Evolutionary conservation across 2,113 vertebrate species (phyloP).

Genomic region (Pelmatolapia mariae): DNA sequence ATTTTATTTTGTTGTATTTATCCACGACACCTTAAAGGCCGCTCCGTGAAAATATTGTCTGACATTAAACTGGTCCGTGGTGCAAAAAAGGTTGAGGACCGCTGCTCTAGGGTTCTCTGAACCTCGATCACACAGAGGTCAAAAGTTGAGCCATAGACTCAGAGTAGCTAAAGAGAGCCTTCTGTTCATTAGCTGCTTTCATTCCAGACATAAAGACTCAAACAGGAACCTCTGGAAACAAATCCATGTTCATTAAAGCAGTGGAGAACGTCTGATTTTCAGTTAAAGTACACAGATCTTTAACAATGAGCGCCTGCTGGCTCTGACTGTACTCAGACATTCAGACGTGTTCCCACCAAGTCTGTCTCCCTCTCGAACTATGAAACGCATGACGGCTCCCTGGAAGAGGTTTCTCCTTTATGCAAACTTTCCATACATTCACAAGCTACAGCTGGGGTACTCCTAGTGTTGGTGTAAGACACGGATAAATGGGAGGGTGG

Average conservation of each 20-base stretch:
- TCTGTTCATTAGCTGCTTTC: neutral
- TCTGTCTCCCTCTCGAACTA: neutral
- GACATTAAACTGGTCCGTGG: rapidly evolving
- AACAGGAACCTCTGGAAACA: neutral
- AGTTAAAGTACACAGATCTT: neutral
- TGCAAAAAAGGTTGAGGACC: neutral
- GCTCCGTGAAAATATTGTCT: neutral
- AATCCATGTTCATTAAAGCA: neutral
- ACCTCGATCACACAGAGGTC: rapidly evolving
- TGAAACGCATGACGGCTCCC: neutral
- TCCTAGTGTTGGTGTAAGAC: neutral
- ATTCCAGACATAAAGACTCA: neutral
- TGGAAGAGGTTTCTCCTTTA: neutral
- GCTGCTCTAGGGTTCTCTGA: neutral
- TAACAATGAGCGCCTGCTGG: neutral
- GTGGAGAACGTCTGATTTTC: neutral
- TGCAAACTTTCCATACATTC: neutral
- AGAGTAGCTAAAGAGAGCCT: neutral
- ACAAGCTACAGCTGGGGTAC: neutral
- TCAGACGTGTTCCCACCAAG: neutral
- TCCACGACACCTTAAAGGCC: neutral
- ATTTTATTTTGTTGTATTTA: neutral
- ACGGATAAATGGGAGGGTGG: neutral
- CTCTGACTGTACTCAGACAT: neutral
- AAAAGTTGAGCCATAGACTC: neutral